Base-by-base conservation (phyloP, 2,888 invertebrate genomes). In the Aleiodes testaceus region DNA sequence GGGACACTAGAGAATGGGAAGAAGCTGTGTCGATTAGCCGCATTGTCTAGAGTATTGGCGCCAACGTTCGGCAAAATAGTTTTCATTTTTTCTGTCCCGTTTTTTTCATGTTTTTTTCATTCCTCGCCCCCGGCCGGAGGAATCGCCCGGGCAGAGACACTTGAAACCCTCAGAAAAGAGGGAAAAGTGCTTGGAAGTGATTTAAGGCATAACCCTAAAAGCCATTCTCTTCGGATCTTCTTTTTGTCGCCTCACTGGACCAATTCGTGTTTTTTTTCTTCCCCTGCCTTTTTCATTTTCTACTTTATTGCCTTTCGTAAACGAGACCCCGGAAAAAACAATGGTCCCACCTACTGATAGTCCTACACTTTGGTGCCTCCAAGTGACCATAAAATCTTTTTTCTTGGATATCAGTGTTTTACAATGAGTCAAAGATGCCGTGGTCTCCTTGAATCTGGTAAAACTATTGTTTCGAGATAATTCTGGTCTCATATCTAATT, bases 121-220 rank as follows among this genome's bases (percentile, higher is more conserved):
- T 45, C 18, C 63, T 18, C n/a, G 16, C n/a, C 26, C 26, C 26
- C 11, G 42, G 45, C 47, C 63, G 14, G 42, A 42, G 22, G 11
- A n/a, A 44, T 30, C 7, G 16, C 44, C 11, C 5, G 9, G 9
- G 61, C 6, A 36, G 50, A 63, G 49, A 45, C 72, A 67, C 47
- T 64, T 53, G 59, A 53, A 70, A 22, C 20, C 50, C 44, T 53
- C n/a, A 52, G 61, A 59, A 61, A 22, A 47, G 22, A 53, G 16
- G 52, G 53, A 4, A 52, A 66, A 36, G n/a, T 36, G 42, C 63
- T 44, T 50, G 22, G 12, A 42, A 69, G 55, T 80, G 81, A 80
- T 82, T 81, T 82, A 81, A 78, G 79, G 78, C 77, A 79, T 75
- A 80, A 81, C 80, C 79, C 81, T 79, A 79, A 79, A 7, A 66